Evolutionary conservation across 2,888 invertebrate genomes (phyloP), one percentile per base, ranked within the genome.

Genomic region (Siphlonurus alternatus): DNA sequence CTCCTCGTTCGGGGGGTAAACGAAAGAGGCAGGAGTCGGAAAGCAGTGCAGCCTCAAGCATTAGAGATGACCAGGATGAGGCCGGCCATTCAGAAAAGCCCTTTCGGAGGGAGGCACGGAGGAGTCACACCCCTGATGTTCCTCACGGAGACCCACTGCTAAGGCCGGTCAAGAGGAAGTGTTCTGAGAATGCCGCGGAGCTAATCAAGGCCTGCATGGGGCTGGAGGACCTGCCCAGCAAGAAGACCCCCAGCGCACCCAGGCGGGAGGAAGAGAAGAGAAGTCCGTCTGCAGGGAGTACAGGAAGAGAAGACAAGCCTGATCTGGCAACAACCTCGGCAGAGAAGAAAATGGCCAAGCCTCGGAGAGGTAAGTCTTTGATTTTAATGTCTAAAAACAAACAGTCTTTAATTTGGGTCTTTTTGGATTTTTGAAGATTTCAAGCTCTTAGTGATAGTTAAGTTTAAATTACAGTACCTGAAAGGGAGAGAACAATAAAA

Each of bases 11-110:
- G 10, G 65, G 68, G 18, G 65, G 69, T 61, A 89, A 90, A 73
- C 81, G 91, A 65, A 88, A 88, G 74, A 81, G 89, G 61, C 84
- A 87, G 71, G 90, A 89, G 72, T 88, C 89, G 0, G 90, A 89
- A 71, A 86, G 87, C 74, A 86, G 83, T 56, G 80, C 80, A 67
- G 82, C 84, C 1, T 83, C 86, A 1, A 81, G 82, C 68, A 78
- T 81, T 61, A 84, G 84, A 71, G 82, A 83, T 69, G 83, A 74
- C 65, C 70, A 73, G 10, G 66, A 72, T 38, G 76, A 74, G 63
- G 20, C 61, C 53, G n/a, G 25, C 2, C 23, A 60, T 5, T 23
- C 63, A 38, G 63, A 63, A 3, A 59, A 59, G 59, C 19, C 51
- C 19, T 59, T 59, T 23, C 51, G 59, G 20, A 19, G 59, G 25